These are phyloP conservation scores for Picathartes gymnocephalus DNA, from an alignment of 2,113 vertebrate species.

Conservation along the genomic window DNA sequence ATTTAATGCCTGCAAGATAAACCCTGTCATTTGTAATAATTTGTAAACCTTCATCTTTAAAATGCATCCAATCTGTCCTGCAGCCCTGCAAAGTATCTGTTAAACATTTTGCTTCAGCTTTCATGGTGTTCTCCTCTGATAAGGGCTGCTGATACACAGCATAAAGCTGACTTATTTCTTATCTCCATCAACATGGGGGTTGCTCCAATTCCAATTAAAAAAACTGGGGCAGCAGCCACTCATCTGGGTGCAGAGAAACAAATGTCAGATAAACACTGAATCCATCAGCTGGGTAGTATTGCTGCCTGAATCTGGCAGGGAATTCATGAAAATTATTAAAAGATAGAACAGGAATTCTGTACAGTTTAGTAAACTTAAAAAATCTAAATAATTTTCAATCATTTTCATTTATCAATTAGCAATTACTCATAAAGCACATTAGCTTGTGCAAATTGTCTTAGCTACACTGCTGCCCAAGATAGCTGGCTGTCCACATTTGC, in stretches of 20 bases:
- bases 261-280: conserved; percentile 27
- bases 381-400: not conserved
- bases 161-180: conserved; percentile 51
- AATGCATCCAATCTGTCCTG: conserved; percentile 62
- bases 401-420: not conserved
- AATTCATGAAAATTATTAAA: not conserved
- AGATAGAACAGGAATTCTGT: not conserved
- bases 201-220: conserved; percentile 55
- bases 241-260: conserved; percentile 42
- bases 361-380: not conserved
- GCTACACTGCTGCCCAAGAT: not conserved
- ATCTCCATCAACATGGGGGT: conserved; percentile 39
- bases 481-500: not conserved
- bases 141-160: conserved; percentile 8
- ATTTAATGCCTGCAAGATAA: conserved; percentile 70
- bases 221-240: conserved; percentile 51
- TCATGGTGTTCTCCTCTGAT: conserved; percentile 19
- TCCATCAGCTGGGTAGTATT: not conserved
- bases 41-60: conserved; percentile 65
- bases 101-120: conserved; percentile 43
- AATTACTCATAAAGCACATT: not conserved
- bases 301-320: not conserved
- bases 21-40: conserved; percentile 66
- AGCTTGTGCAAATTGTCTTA: not conserved
- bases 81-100: conserved; percentile 45